Percentiles rank a stretch among this genome's conserved stretches.
Conservation (phyloP, 2,888 invertebrate genomes). For the Heliconius charithonia region DNA sequence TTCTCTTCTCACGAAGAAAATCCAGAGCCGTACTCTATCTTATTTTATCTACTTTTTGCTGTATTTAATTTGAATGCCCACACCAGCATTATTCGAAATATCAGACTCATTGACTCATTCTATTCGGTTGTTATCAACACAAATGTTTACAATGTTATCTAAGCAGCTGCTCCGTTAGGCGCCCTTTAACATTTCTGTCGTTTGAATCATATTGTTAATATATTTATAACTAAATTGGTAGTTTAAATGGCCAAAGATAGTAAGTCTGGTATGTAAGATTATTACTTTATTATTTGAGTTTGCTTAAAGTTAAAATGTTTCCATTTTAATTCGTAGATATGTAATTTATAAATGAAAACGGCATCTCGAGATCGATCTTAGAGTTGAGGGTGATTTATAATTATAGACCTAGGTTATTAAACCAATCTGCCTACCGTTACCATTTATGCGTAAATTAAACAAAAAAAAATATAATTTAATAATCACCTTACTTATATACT, state of each 20-base stretch:
- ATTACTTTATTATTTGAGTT: neutral
- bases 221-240: neutral
- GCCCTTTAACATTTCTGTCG: constrained; percentile 40
- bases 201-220: constrained; percentile 9
- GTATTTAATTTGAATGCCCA: neutral
- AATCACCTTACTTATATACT: too few relatives aligned
- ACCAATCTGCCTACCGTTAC: too few relatives aligned
- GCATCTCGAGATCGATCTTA: too few relatives aligned
- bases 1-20: neutral
- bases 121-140: constrained; percentile 26
- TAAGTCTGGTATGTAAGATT: neutral
- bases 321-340: too few relatives aligned
- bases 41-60: neutral
- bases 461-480: too few relatives aligned
- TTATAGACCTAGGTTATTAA: too few relatives aligned
- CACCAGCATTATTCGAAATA: neutral
- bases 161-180: constrained; percentile 37
- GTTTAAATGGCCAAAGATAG: neutral
- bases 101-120: constrained; percentile 31
- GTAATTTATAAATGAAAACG: too few relatives aligned
- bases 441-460: too few relatives aligned
- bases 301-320: neutral
- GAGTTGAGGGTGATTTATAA: too few relatives aligned
- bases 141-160: constrained; percentile 42
- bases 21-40: neutral